Percentiles rank a stretch among this genome's conserved stretches.
Conservation (phyloP, 2,888 invertebrate genomes). For the Phasia obesa region DNA sequence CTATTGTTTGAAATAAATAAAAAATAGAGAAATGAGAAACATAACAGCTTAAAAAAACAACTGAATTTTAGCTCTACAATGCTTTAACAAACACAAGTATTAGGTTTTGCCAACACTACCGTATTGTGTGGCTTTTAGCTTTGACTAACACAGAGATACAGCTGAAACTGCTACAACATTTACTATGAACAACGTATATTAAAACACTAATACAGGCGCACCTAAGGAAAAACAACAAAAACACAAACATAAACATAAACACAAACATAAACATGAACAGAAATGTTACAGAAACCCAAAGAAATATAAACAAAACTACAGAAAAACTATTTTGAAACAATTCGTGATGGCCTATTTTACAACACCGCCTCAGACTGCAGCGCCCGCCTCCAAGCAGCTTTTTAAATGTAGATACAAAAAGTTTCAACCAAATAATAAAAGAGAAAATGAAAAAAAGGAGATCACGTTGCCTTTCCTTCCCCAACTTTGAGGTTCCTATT, state of each 20-base stretch:
- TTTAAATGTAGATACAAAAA: slow-evolving; percentile 5
- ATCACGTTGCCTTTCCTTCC: slow-evolving; percentile 43
- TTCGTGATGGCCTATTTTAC: slow-evolving; percentile 48
- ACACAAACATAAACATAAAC: slow-evolving; percentile 29
- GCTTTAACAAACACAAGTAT: slow-evolving; percentile 54
- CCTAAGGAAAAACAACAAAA: background rate
- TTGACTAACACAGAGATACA: slow-evolving; percentile 39
- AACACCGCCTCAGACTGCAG: background rate
- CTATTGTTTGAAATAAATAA: background rate
- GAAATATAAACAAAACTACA: slow-evolving; percentile 45
- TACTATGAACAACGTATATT: slow-evolving; percentile 14
- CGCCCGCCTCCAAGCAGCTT: background rate
- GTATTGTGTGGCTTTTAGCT: slow-evolving; percentile 57
- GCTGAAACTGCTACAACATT: slow-evolving; percentile 30
- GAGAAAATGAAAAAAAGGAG: background rate
- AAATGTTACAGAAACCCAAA: slow-evolving; percentile 30
- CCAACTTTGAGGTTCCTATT: slow-evolving; percentile 39
- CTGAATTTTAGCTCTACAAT: slow-evolving; percentile 36
- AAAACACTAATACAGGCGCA: background rate
- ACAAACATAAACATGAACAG: slow-evolving; percentile 32
- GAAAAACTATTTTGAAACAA: slow-evolving; percentile 47
- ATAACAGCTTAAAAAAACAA: slow-evolving; percentile 29
- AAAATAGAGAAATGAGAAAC: background rate
- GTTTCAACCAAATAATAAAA: slow-evolving; percentile 9
- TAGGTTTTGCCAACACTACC: slow-evolving; percentile 56